Conservation (phyloP, 2,797 vertebrate species). For the Acipenser oxyrinchus region DNA sequence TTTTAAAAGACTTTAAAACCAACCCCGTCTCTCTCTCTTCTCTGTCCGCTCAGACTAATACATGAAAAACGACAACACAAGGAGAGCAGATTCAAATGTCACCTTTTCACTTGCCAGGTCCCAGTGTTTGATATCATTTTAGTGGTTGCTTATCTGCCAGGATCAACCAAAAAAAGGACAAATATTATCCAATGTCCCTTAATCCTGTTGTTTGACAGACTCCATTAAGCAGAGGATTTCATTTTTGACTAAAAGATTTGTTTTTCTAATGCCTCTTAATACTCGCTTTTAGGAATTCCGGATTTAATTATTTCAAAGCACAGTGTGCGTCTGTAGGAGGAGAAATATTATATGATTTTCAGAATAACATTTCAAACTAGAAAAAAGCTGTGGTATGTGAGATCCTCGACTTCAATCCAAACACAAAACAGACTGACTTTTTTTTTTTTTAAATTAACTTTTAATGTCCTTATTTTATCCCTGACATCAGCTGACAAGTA, state of each 20-base stretch:
- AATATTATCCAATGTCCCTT: slow-evolving; percentile 2
- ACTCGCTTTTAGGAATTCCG: neutral
- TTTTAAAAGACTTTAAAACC: too few species aligned
- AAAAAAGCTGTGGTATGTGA: too few species aligned
- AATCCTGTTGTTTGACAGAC: slow-evolving; percentile 9
- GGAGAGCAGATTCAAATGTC: neutral
- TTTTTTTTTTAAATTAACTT: too few species aligned
- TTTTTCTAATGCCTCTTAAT: slow-evolving; percentile 4
- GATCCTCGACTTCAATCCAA: too few species aligned
- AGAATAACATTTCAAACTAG: too few species aligned
- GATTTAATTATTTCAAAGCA: neutral
- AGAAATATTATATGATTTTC: too few species aligned
- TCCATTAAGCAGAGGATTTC: neutral
- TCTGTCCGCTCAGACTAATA: neutral
- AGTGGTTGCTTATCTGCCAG: neutral
- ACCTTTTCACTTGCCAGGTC: neutral
- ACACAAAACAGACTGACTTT: too few species aligned
- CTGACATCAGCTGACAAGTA: too few species aligned
- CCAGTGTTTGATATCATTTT: neutral
- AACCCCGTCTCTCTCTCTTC: neutral
- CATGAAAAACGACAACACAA: neutral
- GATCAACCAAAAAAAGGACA: neutral
- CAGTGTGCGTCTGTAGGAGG: neutral
- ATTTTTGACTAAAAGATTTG: neutral
- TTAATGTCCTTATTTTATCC: too few species aligned